Conservation (phyloP, 2,113 vertebrate genomes). For the Hippocampus comes region DNA sequence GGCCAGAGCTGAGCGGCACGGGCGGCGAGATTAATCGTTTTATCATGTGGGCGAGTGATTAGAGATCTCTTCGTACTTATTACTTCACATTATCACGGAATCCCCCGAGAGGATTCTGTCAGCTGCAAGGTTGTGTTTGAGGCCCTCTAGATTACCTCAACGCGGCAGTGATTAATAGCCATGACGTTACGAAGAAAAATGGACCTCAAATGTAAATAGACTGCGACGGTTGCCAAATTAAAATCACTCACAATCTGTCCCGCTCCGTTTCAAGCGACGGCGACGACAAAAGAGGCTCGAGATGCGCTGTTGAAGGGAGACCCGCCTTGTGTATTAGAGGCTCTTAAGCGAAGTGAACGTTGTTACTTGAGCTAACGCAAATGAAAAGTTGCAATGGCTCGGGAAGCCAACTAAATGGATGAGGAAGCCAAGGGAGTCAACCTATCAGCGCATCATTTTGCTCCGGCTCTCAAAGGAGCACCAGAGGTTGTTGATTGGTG, state of each 20-base stretch:
- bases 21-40: constrained; percentile 73
- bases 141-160: constrained; percentile 60
- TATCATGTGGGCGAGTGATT: constrained; percentile 76
- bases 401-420: neutral
- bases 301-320: constrained; percentile 2
- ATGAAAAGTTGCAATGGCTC: neutral
- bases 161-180: constrained; percentile 62
- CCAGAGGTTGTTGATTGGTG: too few relatives aligned
- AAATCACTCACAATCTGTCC: constrained; percentile 52
- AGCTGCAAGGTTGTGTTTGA: constrained; percentile 64
- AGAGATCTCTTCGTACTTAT: constrained; percentile 77
- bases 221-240: constrained; percentile 51
- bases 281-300: constrained; percentile 8
- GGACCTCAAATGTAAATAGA: constrained; percentile 62
- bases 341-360: constrained; percentile 23
- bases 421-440: too few relatives aligned
- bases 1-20: constrained; percentile 51
- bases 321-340: constrained; percentile 6
- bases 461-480: too few relatives aligned
- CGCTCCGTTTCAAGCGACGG: constrained; percentile 25
- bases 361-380: neutral
- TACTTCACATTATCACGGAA: constrained; percentile 73
- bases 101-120: constrained; percentile 71
- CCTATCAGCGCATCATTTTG: too few relatives aligned
- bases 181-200: constrained; percentile 60